A percentile compares a stretch with the other conserved stretches of the same genome.
phyloP scores from a whole-genome alignment of 2,113 vertebrate genomes.

The Hylia prasina region DNA sequence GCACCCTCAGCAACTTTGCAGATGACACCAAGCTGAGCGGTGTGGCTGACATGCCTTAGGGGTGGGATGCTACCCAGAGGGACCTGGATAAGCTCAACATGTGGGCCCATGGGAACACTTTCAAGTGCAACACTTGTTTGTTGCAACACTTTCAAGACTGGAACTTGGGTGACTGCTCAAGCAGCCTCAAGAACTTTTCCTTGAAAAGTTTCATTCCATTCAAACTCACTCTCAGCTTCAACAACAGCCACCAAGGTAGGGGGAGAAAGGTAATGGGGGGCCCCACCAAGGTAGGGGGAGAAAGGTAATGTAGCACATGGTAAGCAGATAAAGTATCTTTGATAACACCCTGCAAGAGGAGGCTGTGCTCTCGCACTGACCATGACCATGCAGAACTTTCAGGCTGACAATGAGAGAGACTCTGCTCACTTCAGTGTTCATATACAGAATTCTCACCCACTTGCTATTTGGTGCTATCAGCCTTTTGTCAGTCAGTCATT shows the following conservation, averaged over 20 bases:
- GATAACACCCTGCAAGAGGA: background rate
- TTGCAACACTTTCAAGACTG: background rate
- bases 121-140: no score
- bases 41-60: rapidly evolving
- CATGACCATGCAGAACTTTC: background rate
- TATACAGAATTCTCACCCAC: background rate
- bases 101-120: background rate
- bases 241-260: background rate
- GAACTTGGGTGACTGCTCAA: background rate
- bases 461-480: background rate
- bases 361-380: background rate
- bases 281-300: background rate
- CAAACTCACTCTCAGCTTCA: background rate
- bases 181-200: background rate
- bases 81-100: background rate
- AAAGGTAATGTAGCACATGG: background rate
- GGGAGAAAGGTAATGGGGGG: background rate
- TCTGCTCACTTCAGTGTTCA: background rate
- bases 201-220: background rate
- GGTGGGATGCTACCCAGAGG: rapidly evolving
- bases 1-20: background rate
- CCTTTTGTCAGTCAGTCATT: background rate
- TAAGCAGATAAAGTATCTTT: background rate
- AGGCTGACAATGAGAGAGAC: background rate
- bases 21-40: background rate